Evolutionary conservation across 2,797 vertebrate genomes (phyloP), one percentile per base, ranked within the genome.

Genomic region (Distichodus sexfasciatus): DNA sequence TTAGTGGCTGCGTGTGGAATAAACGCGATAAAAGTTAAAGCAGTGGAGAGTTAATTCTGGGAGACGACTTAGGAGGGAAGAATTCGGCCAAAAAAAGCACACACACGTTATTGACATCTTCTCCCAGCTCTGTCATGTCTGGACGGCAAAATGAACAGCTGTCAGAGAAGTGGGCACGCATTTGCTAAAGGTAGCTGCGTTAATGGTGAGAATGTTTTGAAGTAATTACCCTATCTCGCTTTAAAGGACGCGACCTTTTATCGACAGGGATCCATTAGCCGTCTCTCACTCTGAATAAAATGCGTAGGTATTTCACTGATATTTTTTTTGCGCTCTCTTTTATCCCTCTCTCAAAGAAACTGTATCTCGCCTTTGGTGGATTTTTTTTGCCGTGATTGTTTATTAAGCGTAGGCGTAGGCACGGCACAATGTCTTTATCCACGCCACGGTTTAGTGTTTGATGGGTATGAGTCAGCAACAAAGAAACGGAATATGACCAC

Each of bases 131-230:
- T 47, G 48, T 60, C 68, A 72, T 65, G 48, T 14, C 55, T 60
- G 1, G 67, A 66, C 63, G 66, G 29, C 62, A 4, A 67, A 74
- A 44, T 61, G 54, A 72, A 67, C 62, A 64, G 38, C 44, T 73
- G 69, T 63, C 64, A 48, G 63, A 72, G 50, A 60, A 69, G 53
- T 47, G 50, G 53, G 19, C 9, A 61, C 59, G 63, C 51, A 31
- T 80, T 76, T 77, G 72, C 70, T 50, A 73, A 47, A 77, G 81
- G 74, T 69, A 74, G 61, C 35, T 24, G 61, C 14, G 58, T 81
- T 84, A 86, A 82, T 79, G 74, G 79, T 67, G 60, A 63, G 43
- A 71, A 71, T 75, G 79, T 79, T 79, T 84, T 72, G 76, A 74
- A 80, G 75, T 81, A 83, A 84, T 81, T 82, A 74, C 53, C 55